These are phyloP conservation scores for Solenopsis fugax DNA, from an alignment of 1,140 invertebrate species.

Conservation along the genomic window DNA sequence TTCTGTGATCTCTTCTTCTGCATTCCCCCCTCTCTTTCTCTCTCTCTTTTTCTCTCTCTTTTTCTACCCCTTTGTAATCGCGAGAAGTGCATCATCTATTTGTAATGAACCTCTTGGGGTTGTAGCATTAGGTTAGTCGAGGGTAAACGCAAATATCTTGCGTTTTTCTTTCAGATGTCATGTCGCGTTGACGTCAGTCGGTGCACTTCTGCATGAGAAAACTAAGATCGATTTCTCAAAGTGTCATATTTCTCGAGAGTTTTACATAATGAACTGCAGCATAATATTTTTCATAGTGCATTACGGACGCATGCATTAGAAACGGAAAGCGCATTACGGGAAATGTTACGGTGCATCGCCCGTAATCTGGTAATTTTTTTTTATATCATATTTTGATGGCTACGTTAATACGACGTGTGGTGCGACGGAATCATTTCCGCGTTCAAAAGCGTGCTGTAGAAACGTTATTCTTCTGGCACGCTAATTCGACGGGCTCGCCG, in stretches of 20 bases:
- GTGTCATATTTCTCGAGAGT: constrained; percentile 47
- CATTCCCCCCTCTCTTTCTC: neutral
- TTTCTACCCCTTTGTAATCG: constrained; percentile 70
- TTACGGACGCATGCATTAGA: neutral
- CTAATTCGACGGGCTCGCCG: constrained; percentile 50
- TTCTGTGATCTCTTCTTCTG: constrained; percentile 17
- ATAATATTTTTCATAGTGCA: constrained; percentile 1
- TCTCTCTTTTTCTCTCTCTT: constrained; percentile 6
- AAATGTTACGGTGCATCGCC: neutral
- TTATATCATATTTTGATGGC: neutral
- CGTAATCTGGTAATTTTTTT: constrained; percentile 13
- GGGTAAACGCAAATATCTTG: constrained; percentile 54
- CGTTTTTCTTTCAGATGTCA: constrained; percentile 49
- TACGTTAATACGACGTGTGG: constrained; percentile 35
- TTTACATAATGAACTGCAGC: constrained; percentile 24
- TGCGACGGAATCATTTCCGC: constrained; percentile 39
- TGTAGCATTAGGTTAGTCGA: constrained; percentile 29
- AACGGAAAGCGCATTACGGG: neutral
- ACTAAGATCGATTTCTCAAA: constrained; percentile 46
- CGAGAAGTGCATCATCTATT: constrained; percentile 75
- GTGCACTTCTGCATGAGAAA: constrained; percentile 7
- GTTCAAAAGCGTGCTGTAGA: constrained; percentile 26
- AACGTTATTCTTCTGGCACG: constrained; percentile 33
- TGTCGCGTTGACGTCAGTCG: constrained; percentile 20
- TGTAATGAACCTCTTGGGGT: constrained; percentile 68